These are phyloP conservation scores for Erebia palarica DNA, from an alignment of 2,888 invertebrate genomes.

Conservation along the genomic window DNA sequence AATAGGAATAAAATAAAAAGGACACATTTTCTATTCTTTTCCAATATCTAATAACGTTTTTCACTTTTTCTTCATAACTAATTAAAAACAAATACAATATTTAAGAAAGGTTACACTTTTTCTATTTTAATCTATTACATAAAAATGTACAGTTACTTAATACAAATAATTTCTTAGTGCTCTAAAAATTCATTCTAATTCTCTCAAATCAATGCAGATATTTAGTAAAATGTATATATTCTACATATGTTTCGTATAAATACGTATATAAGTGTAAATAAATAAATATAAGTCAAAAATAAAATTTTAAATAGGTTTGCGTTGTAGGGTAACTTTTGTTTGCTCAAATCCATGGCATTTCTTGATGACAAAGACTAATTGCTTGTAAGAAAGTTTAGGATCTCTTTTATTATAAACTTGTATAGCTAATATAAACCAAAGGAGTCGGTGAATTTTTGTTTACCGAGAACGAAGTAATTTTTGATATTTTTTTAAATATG, in stretches of 20 bases:
- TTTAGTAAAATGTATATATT: not conserved
- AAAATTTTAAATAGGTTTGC: slow-evolving; percentile 34
- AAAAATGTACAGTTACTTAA: too few species aligned
- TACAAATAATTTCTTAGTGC: too few species aligned
- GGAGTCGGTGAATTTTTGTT: slow-evolving; percentile 60
- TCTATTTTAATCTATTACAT: too few species aligned
- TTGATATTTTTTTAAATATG: slow-evolving; percentile 42
- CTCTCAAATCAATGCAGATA: slow-evolving; percentile 1
- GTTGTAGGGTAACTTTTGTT: slow-evolving; percentile 59
- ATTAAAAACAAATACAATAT: too few species aligned
- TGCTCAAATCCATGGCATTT: slow-evolving; percentile 81
- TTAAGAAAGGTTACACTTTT: too few species aligned
- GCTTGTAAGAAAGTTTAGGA: slow-evolving; percentile 57
- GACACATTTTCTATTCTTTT: not conserved
- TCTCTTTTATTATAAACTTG: slow-evolving; percentile 55
- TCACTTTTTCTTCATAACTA: not conserved
- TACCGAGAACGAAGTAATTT: slow-evolving; percentile 52
- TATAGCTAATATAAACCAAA: slow-evolving; percentile 53
- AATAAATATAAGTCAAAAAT: slow-evolving; percentile 23
- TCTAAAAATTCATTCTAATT: slow-evolving; percentile 11
- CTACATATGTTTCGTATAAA: not conserved
- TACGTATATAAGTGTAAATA: slow-evolving; percentile 29
- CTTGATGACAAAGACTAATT: slow-evolving; percentile 64
- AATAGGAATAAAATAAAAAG: not conserved
- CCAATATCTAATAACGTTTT: not conserved